phyloP scores from a whole-genome alignment of 1,140 invertebrate genomes.

The Brachionus calyciflorus region DNA sequence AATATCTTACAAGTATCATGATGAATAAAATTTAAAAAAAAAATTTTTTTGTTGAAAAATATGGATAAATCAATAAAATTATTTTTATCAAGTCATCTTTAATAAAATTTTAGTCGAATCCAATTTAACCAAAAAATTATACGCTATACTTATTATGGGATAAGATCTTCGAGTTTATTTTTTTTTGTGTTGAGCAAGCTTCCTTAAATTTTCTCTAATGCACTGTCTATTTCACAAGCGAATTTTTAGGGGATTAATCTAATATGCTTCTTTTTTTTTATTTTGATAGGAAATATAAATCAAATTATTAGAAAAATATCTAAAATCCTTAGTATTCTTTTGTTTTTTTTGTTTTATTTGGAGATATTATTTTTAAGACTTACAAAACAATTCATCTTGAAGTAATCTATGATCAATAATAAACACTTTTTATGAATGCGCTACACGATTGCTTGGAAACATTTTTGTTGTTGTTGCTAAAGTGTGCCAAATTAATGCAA shows the following conservation, averaged over 20 bases:
- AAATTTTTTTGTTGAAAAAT: neutral
- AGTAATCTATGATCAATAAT: slow-evolving; percentile 26
- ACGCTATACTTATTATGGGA: too few relatives aligned
- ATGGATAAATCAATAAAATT: slow-evolving; percentile 42
- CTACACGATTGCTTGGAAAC: slow-evolving; percentile 16
- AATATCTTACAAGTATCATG: neutral
- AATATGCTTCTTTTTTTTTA: too few relatives aligned
- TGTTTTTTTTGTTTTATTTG: too few relatives aligned
- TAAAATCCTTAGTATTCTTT: too few relatives aligned
- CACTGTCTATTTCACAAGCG: too few relatives aligned
- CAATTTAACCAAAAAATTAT: slow-evolving; percentile 10
- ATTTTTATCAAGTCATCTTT: slow-evolving; percentile 20
- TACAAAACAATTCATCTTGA: neutral
- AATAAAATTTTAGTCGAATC: neutral
- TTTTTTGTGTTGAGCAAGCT: too few relatives aligned
- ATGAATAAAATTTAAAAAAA: neutral
- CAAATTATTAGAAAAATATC: too few relatives aligned
- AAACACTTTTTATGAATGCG: neutral
- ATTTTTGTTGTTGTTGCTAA: neutral
- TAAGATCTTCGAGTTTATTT: too few relatives aligned
- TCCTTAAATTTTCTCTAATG: too few relatives aligned
- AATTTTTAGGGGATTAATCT: too few relatives aligned
- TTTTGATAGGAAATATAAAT: too few relatives aligned
- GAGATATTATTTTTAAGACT: too few relatives aligned
- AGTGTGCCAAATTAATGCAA: neutral